Conservation (phyloP, 2,797 vertebrate species). For the Cottoperca gobio region DNA sequence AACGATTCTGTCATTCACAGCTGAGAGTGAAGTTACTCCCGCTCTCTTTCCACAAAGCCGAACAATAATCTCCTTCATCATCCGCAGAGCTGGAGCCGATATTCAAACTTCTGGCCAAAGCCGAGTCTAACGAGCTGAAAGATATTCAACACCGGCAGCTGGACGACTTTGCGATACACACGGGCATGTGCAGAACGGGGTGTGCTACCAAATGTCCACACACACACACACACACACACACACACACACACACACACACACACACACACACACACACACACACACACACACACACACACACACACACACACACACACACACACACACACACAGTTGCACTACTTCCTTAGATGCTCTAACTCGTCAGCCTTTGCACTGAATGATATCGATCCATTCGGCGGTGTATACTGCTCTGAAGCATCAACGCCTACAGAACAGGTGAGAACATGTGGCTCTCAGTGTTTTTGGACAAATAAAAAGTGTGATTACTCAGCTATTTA, state of each 20-base stretch:
- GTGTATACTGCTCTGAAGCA: neutral
- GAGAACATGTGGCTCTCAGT: constrained; percentile 27
- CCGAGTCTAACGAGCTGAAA: constrained; percentile 16
- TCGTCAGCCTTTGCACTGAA: constrained; percentile 16
- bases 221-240: neutral
- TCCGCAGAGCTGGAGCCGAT: constrained; percentile 7
- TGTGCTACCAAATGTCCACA: constrained; percentile 19
- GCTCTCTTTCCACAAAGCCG: constrained; percentile 30
- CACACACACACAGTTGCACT: neutral
- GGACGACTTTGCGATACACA: constrained; percentile 6
- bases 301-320: neutral
- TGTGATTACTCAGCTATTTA: constrained; percentile 33
- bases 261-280: neutral
- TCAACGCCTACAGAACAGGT: constrained; percentile 16
- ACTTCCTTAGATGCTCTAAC: neutral
- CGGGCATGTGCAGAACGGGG: neutral
- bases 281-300: neutral
- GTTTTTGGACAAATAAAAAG: constrained; percentile 16
- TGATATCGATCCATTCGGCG: neutral
- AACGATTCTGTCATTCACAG: constrained; percentile 45
- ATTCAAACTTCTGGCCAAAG: constrained; percentile 30
- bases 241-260: too few species aligned
- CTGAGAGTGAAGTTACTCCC: constrained; percentile 38
- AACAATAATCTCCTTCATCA: constrained; percentile 46
- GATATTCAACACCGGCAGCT: constrained; percentile 41